Percentiles rank a stretch among this genome's conserved stretches.
These are phyloP conservation scores for Brachyhypopomus occidentalis DNA, from an alignment of 2,113 vertebrate species.

Conservation along the genomic window DNA sequence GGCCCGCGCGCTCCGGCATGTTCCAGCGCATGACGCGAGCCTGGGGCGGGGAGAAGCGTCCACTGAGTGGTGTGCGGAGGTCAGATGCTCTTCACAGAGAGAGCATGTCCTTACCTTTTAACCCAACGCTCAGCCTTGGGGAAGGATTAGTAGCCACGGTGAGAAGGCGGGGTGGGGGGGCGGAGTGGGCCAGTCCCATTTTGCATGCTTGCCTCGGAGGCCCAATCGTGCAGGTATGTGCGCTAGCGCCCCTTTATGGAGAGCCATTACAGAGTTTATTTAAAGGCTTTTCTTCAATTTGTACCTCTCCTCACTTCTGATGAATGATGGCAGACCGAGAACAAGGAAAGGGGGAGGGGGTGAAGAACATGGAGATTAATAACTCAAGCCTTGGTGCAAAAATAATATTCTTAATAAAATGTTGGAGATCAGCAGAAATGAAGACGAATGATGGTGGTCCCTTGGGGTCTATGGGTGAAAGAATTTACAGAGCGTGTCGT, in stretches of 20 bases:
- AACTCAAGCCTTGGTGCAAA: conserved; percentile 68
- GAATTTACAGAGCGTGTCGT: conserved; percentile 83
- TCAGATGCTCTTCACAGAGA: conserved; percentile 42
- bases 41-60: not conserved
- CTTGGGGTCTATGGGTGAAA: conserved; percentile 81
- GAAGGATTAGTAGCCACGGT: conserved; percentile 22
- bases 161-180: conserved; percentile 16
- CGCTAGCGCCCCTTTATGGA: conserved; percentile 24
- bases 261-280: conserved; percentile 49
- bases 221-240: conserved; percentile 5
- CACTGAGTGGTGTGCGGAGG: conserved; percentile 7
- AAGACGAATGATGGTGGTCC: conserved; percentile 79
- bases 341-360: conserved; percentile 1
- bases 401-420: conserved; percentile 69
- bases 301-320: conserved; percentile 26
- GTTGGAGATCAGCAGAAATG: conserved; percentile 70
- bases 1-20: too few species aligned
- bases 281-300: conserved; percentile 42
- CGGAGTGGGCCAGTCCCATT: conserved; percentile 28
- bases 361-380: conserved; percentile 44
- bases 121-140: conserved; percentile 22
- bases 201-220: conserved; percentile 29
- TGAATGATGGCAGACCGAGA: conserved; percentile 26
- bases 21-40: conserved; percentile 1
- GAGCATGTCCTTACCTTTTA: conserved; percentile 33